phyloP scores from a whole-genome alignment of 1,140 invertebrate genomes.

The Teleopsis dalmanni region DNA sequence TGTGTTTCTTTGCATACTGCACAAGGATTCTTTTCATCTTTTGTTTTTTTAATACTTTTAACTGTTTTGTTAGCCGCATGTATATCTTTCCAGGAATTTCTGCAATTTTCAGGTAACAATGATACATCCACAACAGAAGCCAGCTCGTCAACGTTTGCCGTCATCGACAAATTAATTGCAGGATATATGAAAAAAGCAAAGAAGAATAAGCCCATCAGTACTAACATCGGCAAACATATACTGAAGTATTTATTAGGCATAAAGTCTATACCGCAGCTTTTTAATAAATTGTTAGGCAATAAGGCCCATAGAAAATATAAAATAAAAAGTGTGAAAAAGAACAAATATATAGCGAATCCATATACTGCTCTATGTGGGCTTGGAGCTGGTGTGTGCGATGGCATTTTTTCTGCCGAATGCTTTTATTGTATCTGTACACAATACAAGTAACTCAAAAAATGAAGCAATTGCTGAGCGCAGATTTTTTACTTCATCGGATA shows the following conservation, averaged over 20 bases:
- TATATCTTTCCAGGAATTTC: not conserved
- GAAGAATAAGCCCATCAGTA: constrained; percentile 60
- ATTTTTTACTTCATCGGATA: constrained; percentile 53
- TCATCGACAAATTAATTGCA: constrained; percentile 69
- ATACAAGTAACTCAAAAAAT: constrained; percentile 63
- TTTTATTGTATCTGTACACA: constrained; percentile 63
- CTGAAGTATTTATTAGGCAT: constrained; percentile 86
- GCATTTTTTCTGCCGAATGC: constrained; percentile 57
- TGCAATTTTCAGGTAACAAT: constrained; percentile 14
- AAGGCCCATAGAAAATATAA: constrained; percentile 78
- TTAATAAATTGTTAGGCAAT: constrained; percentile 61
- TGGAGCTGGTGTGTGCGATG: constrained; percentile 70
- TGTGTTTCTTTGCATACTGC: constrained; percentile 20
- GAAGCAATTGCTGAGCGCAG: constrained; percentile 62
- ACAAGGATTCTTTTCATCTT: constrained; percentile 13
- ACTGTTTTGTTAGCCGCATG: not conserved
- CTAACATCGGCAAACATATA: constrained; percentile 72
- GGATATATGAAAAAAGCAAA: constrained; percentile 81
- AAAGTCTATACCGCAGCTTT: constrained; percentile 69
- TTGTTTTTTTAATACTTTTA: not conserved
- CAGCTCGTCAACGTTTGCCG: constrained; percentile 60
- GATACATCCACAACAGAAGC: constrained; percentile 60
- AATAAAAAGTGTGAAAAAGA: constrained; percentile 63
- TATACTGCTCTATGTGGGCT: constrained; percentile 75
- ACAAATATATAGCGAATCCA: constrained; percentile 81